Evolutionary conservation across 2,113 vertebrate genomes (phyloP).

Genomic region (Saguinus midas): DNA sequence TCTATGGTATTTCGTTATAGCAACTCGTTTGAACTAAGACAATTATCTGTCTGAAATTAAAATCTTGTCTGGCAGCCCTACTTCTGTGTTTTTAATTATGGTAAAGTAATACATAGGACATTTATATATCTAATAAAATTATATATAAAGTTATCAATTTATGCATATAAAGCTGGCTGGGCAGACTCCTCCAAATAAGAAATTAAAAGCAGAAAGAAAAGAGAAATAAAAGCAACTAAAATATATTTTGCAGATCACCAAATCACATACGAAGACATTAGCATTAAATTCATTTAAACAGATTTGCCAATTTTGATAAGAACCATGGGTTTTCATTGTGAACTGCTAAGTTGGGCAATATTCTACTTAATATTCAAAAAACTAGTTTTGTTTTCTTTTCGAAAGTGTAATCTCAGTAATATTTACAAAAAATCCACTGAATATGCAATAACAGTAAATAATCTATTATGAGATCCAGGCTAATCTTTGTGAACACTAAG

Average conservation of each 20-base stretch:
- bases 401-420: neutral
- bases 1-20: too few relatives aligned
- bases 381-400: neutral
- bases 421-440: neutral
- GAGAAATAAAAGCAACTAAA: neutral
- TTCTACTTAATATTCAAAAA: neutral
- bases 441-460: rapidly evolving
- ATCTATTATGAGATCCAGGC: neutral
- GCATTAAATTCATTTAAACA: neutral
- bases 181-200: slow-evolving; percentile 24
- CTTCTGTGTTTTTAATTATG: too few relatives aligned
- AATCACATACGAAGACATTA: neutral
- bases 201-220: slow-evolving; percentile 35
- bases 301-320: neutral
- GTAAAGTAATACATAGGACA: too few relatives aligned
- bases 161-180: too few relatives aligned
- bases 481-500: neutral
- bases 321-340: neutral
- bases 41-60: too few relatives aligned
- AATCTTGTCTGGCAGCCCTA: too few relatives aligned
- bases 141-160: too few relatives aligned
- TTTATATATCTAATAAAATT: too few relatives aligned
- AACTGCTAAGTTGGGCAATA: rapidly evolving
- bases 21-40: too few relatives aligned
- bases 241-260: neutral